Evolutionary conservation across 2,113 vertebrate genomes (phyloP).

Genomic region (Lathamus discolor): DNA sequence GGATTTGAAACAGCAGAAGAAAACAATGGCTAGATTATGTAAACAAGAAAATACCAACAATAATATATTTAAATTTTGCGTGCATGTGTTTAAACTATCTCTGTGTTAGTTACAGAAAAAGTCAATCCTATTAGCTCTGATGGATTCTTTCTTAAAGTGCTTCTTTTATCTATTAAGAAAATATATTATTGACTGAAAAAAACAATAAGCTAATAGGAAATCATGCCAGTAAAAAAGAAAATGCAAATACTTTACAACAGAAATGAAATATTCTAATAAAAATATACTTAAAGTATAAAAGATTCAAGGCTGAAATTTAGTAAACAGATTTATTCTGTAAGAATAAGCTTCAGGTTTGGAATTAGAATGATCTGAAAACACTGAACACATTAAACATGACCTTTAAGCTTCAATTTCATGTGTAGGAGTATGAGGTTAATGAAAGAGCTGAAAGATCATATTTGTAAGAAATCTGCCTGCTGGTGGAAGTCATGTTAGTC

Average conservation of each 20-base stretch:
- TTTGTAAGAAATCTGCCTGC: slow-evolving; percentile 58
- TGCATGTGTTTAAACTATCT: neutral
- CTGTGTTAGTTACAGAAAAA: neutral
- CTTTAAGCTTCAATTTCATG: slow-evolving; percentile 46
- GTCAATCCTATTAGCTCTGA: neutral
- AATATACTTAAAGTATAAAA: neutral
- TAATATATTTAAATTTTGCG: neutral
- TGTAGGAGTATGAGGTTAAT: slow-evolving; percentile 51
- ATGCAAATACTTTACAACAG: neutral
- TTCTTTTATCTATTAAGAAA: neutral
- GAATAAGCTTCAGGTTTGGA: slow-evolving; percentile 1
- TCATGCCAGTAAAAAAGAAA: neutral
- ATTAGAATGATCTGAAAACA: slow-evolving; percentile 40
- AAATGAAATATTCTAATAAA: neutral
- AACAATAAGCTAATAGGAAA: neutral
- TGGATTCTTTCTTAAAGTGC: neutral
- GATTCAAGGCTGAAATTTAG: neutral
- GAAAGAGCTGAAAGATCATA: slow-evolving; percentile 61
- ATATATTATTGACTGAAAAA: neutral
- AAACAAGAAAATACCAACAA: neutral
- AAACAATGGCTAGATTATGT: neutral
- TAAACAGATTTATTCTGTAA: neutral
- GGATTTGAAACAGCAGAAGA: neutral
- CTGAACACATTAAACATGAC: slow-evolving; percentile 57
- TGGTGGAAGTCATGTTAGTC: slow-evolving; percentile 18